phyloP scores from a whole-genome alignment of 2,113 vertebrate species.

The Triplophysa siluroides region DNA sequence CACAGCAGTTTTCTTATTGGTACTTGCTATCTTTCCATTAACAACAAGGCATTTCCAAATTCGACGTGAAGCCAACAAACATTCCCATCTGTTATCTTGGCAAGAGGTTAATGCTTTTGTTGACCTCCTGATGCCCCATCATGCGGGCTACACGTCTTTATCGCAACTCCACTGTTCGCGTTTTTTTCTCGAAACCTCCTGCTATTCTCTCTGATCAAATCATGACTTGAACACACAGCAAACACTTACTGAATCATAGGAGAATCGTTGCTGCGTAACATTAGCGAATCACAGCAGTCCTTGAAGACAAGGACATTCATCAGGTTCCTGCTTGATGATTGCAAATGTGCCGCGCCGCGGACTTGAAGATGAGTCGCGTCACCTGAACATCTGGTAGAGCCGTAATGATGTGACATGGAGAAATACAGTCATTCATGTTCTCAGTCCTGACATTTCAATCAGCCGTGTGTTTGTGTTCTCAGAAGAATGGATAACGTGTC shows the following conservation, averaged over 20 bases:
- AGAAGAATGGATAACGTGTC: slow-evolving; percentile 28
- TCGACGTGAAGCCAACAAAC: slow-evolving; percentile 33
- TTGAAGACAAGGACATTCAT: neutral
- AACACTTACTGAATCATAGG: slow-evolving; percentile 7
- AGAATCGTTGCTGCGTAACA: neutral
- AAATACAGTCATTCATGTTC: slow-evolving; percentile 10
- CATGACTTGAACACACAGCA: slow-evolving; percentile 33
- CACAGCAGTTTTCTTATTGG: neutral
- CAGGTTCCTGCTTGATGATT: neutral
- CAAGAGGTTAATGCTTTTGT: slow-evolving; percentile 43
- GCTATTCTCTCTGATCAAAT: slow-evolving; percentile 4
- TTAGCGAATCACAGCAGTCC: slow-evolving; percentile 8
- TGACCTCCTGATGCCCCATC: slow-evolving; percentile 37
- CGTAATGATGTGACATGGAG: slow-evolving; percentile 20
- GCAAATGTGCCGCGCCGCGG: neutral
- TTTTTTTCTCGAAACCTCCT: neutral
- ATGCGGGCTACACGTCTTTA: slow-evolving; percentile 35
- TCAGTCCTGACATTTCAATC: slow-evolving; percentile 46
- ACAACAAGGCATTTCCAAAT: slow-evolving; percentile 27
- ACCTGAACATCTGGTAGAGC: slow-evolving; percentile 4
- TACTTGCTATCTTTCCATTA: slow-evolving; percentile 37
- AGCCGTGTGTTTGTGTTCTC: slow-evolving; percentile 4
- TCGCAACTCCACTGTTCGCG: slow-evolving; percentile 25
- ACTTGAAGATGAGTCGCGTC: neutral
- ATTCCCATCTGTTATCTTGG: slow-evolving; percentile 46